A percentile compares a stretch with the other conserved stretches of the same genome.
phyloP scores from a whole-genome alignment of 2,797 vertebrate species.

The Cetoscarus ocellatus region DNA sequence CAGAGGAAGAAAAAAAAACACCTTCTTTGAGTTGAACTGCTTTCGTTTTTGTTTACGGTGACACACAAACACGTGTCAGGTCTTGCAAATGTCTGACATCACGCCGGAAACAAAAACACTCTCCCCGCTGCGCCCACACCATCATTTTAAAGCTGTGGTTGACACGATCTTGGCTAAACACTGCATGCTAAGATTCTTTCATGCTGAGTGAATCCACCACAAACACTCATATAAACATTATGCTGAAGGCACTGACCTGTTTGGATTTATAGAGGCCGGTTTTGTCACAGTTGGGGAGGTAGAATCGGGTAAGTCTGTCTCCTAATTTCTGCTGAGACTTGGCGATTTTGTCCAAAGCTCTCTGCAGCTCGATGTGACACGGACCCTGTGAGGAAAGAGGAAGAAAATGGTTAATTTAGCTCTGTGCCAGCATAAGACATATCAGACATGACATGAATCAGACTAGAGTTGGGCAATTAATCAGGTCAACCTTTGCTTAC shows the following conservation, averaged over 20 bases:
- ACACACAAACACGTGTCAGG: constrained; percentile 10
- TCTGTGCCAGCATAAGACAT: background rate
- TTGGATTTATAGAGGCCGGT: constrained; percentile 93
- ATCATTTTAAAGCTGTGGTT: constrained; percentile 24
- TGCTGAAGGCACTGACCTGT: constrained; percentile 85
- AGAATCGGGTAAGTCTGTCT: constrained; percentile 91
- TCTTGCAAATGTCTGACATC: constrained; percentile 34
- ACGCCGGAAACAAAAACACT: constrained; percentile 14
- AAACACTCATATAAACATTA: background rate
- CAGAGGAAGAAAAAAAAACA: constrained; percentile 13
- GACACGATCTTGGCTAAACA: constrained; percentile 51
- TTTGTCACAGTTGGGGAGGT: constrained; percentile 95
- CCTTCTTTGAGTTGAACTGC: constrained; percentile 4
- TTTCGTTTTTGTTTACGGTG: constrained; percentile 10
- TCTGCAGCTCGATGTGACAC: constrained; percentile 92
- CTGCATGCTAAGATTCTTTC: constrained; percentile 39
- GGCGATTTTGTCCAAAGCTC: constrained; percentile 87
- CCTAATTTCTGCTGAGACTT: constrained; percentile 87
- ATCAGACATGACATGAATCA: too few relatives aligned
- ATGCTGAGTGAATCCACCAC: constrained; percentile 22
- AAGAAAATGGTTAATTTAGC: constrained; percentile 17
- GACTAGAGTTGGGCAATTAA: too few relatives aligned
- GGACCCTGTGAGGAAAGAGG: constrained; percentile 82
- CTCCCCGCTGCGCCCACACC: constrained; percentile 21
- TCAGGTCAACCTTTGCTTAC: too few relatives aligned